phyloP scores from a whole-genome alignment of 1,140 invertebrate genomes.

The Vanessa atalanta region DNA sequence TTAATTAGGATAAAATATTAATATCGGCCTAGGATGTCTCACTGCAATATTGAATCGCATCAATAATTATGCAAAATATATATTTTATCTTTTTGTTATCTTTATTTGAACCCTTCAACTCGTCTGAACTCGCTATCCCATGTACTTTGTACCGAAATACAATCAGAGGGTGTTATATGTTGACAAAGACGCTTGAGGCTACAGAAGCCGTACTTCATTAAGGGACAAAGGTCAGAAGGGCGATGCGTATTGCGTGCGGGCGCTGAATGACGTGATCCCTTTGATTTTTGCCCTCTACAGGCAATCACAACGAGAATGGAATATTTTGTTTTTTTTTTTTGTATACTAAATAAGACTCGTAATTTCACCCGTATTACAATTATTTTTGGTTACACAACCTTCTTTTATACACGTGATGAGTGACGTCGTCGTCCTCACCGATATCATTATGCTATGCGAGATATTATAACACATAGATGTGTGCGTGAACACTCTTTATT shows the following conservation, averaged over 20 bases:
- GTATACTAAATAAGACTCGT: background rate
- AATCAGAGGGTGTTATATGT: slow-evolving; percentile 43
- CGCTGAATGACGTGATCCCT: slow-evolving; percentile 22
- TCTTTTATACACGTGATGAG: background rate
- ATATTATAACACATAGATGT: too few relatives aligned
- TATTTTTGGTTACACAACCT: background rate
- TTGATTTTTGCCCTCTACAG: slow-evolving; percentile 16
- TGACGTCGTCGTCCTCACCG: too few relatives aligned
- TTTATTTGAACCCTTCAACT: too few relatives aligned
- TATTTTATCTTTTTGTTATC: too few relatives aligned
- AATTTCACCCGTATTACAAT: too few relatives aligned
- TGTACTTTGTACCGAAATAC: slow-evolving; percentile 20
- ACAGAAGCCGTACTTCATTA: slow-evolving; percentile 61
- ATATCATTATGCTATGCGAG: too few relatives aligned
- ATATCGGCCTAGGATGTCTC: too few relatives aligned
- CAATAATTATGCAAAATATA: too few relatives aligned
- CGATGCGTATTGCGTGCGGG: slow-evolving; percentile 26
- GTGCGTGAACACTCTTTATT: too few relatives aligned
- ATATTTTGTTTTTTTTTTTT: slow-evolving; percentile 16
- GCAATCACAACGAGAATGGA: slow-evolving; percentile 19
- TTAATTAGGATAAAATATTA: too few relatives aligned
- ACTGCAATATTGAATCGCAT: too few relatives aligned
- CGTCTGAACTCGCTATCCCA: background rate
- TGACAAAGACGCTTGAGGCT: slow-evolving; percentile 55
- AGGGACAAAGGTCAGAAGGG: slow-evolving; percentile 59